Evolutionary conservation across 1,140 invertebrate genomes (phyloP).

Genomic region (Pararge aegeria): DNA sequence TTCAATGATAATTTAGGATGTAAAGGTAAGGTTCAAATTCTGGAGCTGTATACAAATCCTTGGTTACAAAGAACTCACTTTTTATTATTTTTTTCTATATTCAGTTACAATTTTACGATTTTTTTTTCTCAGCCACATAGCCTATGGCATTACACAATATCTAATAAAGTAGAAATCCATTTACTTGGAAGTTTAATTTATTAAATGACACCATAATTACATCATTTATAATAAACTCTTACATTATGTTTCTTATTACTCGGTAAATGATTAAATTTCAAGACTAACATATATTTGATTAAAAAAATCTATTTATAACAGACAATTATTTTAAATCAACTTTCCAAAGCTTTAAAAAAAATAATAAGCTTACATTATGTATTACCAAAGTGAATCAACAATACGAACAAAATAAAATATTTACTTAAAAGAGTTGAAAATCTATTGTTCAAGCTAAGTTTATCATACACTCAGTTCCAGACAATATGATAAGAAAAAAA

Average conservation of each 20-base stretch:
- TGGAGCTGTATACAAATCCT: constrained; percentile 41
- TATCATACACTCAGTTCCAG: constrained; percentile 45
- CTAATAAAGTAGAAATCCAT: constrained; percentile 75
- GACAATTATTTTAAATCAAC: constrained; percentile 49
- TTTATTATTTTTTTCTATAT: constrained; percentile 76
- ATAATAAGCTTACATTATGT: constrained; percentile 39
- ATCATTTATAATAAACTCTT: constrained; percentile 63
- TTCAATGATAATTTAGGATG: not conserved
- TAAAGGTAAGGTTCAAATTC: constrained; percentile 11
- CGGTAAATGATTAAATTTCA: constrained; percentile 47
- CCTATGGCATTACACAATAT: constrained; percentile 70
- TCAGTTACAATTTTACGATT: constrained; percentile 76
- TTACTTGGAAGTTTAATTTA: constrained; percentile 73
- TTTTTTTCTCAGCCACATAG: constrained; percentile 71
- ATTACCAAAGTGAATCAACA: constrained; percentile 37
- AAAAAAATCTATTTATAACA: constrained; percentile 57
- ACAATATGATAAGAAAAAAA: constrained; percentile 23
- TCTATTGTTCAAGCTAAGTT: constrained; percentile 59
- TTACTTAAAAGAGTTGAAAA: constrained; percentile 38
- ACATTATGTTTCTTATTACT: constrained; percentile 65
- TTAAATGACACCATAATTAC: constrained; percentile 68
- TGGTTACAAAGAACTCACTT: constrained; percentile 73
- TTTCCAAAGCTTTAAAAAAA: constrained; percentile 47
- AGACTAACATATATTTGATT: constrained; percentile 42
- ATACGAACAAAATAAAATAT: constrained; percentile 43